Evolutionary conservation across 2,797 vertebrate species (phyloP).

Genomic region (Tinamus major): DNA sequence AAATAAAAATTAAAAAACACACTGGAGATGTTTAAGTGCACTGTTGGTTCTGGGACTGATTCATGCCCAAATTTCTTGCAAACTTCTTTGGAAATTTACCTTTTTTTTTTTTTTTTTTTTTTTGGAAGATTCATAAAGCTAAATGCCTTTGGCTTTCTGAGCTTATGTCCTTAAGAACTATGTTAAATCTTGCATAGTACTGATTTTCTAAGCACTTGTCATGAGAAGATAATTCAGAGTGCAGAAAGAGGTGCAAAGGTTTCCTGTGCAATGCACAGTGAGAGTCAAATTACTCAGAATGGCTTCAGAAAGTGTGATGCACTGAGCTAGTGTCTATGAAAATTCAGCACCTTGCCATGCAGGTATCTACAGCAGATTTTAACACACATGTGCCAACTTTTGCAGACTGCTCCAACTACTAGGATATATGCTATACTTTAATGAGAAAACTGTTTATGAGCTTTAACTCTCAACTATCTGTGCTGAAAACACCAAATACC

Average conservation of each 20-base stretch:
- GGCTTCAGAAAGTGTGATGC: not conserved
- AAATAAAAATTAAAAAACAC: rapidly evolving
- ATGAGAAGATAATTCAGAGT: not conserved
- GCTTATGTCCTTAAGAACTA: not conserved
- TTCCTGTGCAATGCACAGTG: not conserved
- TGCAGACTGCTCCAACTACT: not conserved
- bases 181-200: not conserved
- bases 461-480: not conserved
- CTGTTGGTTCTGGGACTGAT: not conserved
- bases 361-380: not conserved
- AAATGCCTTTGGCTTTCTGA: not conserved
- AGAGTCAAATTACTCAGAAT: not conserved
- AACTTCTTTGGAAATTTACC: not conserved
- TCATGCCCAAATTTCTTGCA: not conserved
- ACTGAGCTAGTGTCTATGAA: not conserved
- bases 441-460: not conserved
- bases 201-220: not conserved
- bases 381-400: not conserved
- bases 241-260: not conserved
- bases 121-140: not conserved
- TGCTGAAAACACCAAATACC: not conserved
- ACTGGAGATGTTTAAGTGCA: not conserved
- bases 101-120: not conserved
- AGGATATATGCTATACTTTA: not conserved
- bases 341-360: not conserved